Base-by-base conservation (phyloP, 35 echinoderm and acorn worm genomes). In the Lytechinus variegatus region DNA sequence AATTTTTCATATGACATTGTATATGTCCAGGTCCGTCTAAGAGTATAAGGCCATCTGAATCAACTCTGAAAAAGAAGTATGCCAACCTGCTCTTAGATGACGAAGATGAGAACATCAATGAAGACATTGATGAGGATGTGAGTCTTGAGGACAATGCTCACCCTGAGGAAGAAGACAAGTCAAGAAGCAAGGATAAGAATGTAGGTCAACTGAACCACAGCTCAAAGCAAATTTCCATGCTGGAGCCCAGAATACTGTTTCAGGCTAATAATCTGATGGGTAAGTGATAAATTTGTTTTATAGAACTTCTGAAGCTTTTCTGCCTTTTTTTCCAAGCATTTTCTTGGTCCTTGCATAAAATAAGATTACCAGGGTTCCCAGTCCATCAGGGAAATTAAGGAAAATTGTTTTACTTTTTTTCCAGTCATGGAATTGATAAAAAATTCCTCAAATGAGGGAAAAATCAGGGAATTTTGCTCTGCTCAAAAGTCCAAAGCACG, bases 61-160 rank as follows among this genome's bases (percentile, higher is more conserved):
- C 88, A 6, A 52, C 88, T 3, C n/a, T 90, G 88, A 90, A 90
- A 27, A 90, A 28, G 29, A 90, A 90, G 52, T 90, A 90, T 54
- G 28, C 52, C 88, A 19, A 90, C 27, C 88, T 90, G 4, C 52
- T 90, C 29, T 90, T 27, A 52, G 88, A 52, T 90, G 27, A 90
- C 9, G 88, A 54, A 3, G 88, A 90, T 54, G 88, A 52, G 8
- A 4, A 21, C 11, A 27, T 51, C 11, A 8, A 90, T 12, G 52
- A 52, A 5, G 52, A 21, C 5, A 33, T 6, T 14, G 88, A 52
- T 14, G 88, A 90, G 29, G 88, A 90, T 4, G 28, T 10, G 16
- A 4, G 13, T 9, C 28, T 51, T 14, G 52, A 44, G 52, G 27
- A 53, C 4, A 28, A 58, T 58, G 56, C 56, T 58, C 1, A 11